phyloP scores from a whole-genome alignment of 92 coral and sea anemone species.

The Phenganax subtilis region DNA sequence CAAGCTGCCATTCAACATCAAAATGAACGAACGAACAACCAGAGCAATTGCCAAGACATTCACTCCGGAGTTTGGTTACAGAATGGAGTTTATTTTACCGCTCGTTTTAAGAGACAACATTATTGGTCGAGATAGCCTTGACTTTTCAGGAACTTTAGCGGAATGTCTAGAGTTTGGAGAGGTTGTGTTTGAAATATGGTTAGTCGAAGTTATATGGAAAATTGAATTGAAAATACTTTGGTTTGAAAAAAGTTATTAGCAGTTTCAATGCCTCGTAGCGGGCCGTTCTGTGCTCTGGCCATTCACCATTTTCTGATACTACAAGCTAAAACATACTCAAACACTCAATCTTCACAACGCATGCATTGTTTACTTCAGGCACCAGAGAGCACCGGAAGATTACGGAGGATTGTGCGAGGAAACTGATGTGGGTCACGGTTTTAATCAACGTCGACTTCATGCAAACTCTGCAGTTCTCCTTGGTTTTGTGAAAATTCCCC shows the following conservation, averaged over 20 bases:
- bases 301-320: too few species aligned
- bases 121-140: slow-evolving; percentile 41
- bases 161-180: slow-evolving; percentile 75
- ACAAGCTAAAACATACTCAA: too few species aligned
- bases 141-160: slow-evolving; percentile 61
- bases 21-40: slow-evolving; percentile 56
- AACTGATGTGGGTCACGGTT: slow-evolving; percentile 18
- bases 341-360: too few species aligned
- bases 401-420: slow-evolving; percentile 32
- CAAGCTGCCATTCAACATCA: slow-evolving; percentile 71
- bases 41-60: slow-evolving; percentile 92
- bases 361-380: slow-evolving; percentile 46
- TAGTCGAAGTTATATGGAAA: slow-evolving; percentile 23
- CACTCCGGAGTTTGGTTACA: slow-evolving; percentile 83
- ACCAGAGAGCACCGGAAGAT: slow-evolving; percentile 61
- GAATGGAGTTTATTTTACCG: slow-evolving; percentile 64
- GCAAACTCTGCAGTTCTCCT: slow-evolving; percentile 56
- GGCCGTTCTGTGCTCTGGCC: too few species aligned
- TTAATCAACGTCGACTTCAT: slow-evolving; percentile 21
- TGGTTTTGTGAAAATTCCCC: slow-evolving; percentile 69
- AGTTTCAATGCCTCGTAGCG: too few species aligned
- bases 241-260: too few species aligned
- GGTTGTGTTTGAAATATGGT: slow-evolving; percentile 82
- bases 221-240: too few species aligned
- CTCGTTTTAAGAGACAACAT: slow-evolving; percentile 43